Percentiles rank a stretch among this genome's conserved stretches.
phyloP scores from a whole-genome alignment of 2,888 invertebrate genomes.

The Tortricodes alternella region DNA sequence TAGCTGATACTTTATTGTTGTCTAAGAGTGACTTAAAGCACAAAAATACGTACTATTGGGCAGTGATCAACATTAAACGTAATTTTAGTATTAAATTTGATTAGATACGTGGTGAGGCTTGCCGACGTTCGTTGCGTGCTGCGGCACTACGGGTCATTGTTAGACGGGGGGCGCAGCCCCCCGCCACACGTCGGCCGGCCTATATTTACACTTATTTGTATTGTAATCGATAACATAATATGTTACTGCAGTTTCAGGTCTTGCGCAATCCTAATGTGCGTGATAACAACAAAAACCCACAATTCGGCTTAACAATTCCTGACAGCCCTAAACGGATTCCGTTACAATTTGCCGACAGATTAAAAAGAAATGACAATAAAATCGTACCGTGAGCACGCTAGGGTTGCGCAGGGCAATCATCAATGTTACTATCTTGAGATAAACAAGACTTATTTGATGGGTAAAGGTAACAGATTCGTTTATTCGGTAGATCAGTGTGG shows the following conservation, averaged over 20 bases:
- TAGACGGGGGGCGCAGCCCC: conserved; percentile 57
- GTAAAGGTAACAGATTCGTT: conserved; percentile 68
- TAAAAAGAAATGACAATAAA: conserved; percentile 25
- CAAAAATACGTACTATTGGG: conserved; percentile 82
- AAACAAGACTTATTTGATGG: conserved; percentile 67
- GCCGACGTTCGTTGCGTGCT: conserved; percentile 72
- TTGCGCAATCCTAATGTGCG: conserved; percentile 46
- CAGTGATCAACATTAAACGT: conserved; percentile 83
- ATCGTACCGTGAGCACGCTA: conserved; percentile 30
- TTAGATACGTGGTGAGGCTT: conserved; percentile 69
- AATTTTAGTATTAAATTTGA: conserved; percentile 79
- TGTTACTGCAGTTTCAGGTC: conserved; percentile 60
- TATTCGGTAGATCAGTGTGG: conserved; percentile 80
- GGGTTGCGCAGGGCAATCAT: conserved; percentile 47
- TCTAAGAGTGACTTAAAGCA: conserved; percentile 78
- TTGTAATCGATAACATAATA: conserved; percentile 68
- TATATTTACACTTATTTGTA: conserved; percentile 69
- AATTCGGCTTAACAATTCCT: not conserved
- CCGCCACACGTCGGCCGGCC: conserved; percentile 56
- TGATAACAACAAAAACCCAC: not conserved
- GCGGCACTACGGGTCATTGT: conserved; percentile 78
- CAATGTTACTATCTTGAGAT: conserved; percentile 60
- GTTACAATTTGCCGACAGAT: not conserved
- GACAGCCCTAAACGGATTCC: conserved; percentile 7
- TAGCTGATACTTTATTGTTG: conserved; percentile 74